Percentiles rank a stretch among this genome's conserved stretches.
Conservation (phyloP, 2,888 invertebrate genomes). For the Siphlonurus alternatus region DNA sequence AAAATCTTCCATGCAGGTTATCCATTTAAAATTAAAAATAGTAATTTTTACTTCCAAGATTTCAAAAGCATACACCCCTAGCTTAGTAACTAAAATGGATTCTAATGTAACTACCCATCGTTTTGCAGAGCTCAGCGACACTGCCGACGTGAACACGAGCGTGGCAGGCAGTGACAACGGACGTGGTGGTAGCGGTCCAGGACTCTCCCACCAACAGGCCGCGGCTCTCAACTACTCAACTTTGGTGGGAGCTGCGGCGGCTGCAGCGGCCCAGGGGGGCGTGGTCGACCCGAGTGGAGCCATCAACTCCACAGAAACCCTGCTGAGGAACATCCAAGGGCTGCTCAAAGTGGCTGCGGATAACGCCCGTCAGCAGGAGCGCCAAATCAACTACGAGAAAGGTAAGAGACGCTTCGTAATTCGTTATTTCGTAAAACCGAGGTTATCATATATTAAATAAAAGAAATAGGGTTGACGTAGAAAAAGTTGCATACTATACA, state of each 20-base stretch:
- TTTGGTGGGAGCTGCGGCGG: conserved; percentile 19
- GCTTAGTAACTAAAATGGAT: too few relatives aligned
- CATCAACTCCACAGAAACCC: conserved; percentile 78
- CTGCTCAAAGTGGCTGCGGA: conserved; percentile 94
- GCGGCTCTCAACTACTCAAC: conserved; percentile 64
- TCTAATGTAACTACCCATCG: too few relatives aligned
- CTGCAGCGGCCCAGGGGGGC: conserved; percentile 44
- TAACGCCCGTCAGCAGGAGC: conserved; percentile 89
- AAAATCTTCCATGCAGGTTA: too few relatives aligned
- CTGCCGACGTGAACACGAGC: conserved; percentile 40
- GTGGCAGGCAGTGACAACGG: conserved; percentile 34
- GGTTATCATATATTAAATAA: too few relatives aligned
- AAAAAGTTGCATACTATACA: too few relatives aligned
- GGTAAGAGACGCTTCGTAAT: conserved; percentile 48
- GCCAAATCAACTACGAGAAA: conserved; percentile 93
- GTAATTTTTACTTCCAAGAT: too few relatives aligned
- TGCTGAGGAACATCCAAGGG: conserved; percentile 89
- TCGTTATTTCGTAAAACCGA: too few relatives aligned
- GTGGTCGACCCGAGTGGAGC: conserved; percentile 32
- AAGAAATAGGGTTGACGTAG: too few relatives aligned
- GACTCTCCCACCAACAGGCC: conserved; percentile 24
- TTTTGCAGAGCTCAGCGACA: conserved; percentile 53
- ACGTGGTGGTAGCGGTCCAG: conserved; percentile 28
- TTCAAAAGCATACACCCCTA: too few relatives aligned
- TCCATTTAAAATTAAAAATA: too few relatives aligned